Evolutionary conservation across 1,140 invertebrate species (phyloP).

Genomic region (Solenopsis fugax): DNA sequence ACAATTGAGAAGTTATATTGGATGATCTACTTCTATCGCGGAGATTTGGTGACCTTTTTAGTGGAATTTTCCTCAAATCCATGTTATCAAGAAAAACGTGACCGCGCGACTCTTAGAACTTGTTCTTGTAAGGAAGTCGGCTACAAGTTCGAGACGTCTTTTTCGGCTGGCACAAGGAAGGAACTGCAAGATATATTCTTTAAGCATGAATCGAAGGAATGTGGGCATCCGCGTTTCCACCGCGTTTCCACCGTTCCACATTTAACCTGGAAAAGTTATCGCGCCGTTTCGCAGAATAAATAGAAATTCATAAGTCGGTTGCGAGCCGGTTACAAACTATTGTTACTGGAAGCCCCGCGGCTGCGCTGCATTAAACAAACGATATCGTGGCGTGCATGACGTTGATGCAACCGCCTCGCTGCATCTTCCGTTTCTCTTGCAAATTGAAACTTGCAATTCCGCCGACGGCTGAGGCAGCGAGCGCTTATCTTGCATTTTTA

Average conservation of each 20-base stretch:
- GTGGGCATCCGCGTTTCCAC: neutral
- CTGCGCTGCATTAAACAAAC: slow-evolving; percentile 13
- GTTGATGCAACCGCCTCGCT: slow-evolving; percentile 4
- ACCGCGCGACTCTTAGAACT: neutral
- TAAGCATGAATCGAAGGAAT: neutral
- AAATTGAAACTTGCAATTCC: slow-evolving; percentile 55
- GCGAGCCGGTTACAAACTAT: slow-evolving; percentile 20
- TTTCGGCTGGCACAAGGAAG: neutral
- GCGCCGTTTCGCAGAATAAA: slow-evolving; percentile 23
- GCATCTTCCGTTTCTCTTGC: slow-evolving; percentile 21
- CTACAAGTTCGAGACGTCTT: slow-evolving; percentile 7
- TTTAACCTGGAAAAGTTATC: slow-evolving; percentile 19
- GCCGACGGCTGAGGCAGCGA: slow-evolving; percentile 3
- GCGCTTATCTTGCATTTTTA: slow-evolving; percentile 54
- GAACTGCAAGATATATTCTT: neutral
- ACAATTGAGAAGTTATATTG: slow-evolving; percentile 14
- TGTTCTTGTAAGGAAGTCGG: neutral
- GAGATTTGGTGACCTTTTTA: slow-evolving; percentile 21
- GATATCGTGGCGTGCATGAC: slow-evolving; percentile 36
- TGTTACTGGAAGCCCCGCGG: slow-evolving; percentile 8
- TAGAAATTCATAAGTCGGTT: slow-evolving; percentile 40
- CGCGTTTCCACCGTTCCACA: neutral
- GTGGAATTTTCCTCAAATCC: neutral
- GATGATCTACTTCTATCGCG: neutral
- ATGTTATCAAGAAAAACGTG: neutral